Evolutionary conservation across 2,888 invertebrate species (phyloP).

Genomic region (Ormyrus labotus): DNA sequence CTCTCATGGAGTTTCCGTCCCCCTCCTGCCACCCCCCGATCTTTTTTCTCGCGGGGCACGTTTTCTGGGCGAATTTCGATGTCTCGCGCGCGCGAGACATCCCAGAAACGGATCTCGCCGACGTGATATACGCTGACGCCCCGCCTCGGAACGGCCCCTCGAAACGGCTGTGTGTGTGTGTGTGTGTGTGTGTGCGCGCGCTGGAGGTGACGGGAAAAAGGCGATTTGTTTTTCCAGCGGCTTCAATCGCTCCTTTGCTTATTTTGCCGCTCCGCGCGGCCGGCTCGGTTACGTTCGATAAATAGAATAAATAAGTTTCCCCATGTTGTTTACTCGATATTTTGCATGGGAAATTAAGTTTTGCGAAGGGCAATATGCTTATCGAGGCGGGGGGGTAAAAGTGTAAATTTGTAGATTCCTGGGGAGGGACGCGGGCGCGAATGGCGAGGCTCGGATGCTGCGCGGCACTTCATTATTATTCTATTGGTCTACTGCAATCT

Average conservation of each 20-base stretch:
- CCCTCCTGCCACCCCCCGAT: not conserved
- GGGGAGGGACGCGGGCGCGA: no score
- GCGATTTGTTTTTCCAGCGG: constrained; percentile 20
- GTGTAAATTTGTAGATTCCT: no score
- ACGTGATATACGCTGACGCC: constrained; percentile 52
- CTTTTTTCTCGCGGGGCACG: constrained; percentile 33
- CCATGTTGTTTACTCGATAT: no score
- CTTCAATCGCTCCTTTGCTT: not conserved
- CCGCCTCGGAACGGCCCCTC: not conserved
- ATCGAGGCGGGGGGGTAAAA: no score
- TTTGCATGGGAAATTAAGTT: no score
- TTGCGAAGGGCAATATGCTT: no score
- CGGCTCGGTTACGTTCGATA: no score
- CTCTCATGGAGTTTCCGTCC: not conserved
- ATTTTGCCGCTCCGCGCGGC: no score
- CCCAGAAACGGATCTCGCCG: constrained; percentile 40
- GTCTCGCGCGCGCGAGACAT: constrained; percentile 23
- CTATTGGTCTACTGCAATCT: not conserved
- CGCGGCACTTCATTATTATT: not conserved
- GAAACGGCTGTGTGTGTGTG: not conserved
- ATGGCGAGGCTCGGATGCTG: not conserved
- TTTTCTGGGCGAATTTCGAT: constrained; percentile 45
- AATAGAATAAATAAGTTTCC: no score
- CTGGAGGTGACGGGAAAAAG: not conserved
- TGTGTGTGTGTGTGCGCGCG: not conserved